Evolutionary conservation across 2,797 vertebrate genomes (phyloP), one percentile per base, ranked within the genome.

Genomic region (Mustela erminea): DNA sequence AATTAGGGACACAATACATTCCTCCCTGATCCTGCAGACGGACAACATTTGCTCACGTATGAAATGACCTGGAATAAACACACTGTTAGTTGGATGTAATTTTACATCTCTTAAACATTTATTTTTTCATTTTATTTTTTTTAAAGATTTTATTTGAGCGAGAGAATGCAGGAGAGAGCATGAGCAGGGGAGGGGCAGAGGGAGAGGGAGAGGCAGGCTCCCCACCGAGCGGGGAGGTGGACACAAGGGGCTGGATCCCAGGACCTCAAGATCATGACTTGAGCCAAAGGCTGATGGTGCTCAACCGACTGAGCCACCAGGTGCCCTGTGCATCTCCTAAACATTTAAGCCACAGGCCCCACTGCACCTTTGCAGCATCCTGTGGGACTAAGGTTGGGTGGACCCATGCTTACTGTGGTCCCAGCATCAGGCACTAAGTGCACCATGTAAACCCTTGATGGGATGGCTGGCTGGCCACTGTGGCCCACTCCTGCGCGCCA

Each of bases 351-450:
- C 54, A 13, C 15, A 52, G 15, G 3, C 56, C 15, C 5, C 1
- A 5, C 20, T 0, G 25, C 5, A 38, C 18, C 17, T 49, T 54
- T 2, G 0, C 43, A 27, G 43, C 70, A 9, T 21, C 27, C 43
- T 11, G 0, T 2, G n/a, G 56, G 66, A 32, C 29, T 3, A 2
- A 2, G n/a, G 35, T 23, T 10, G 11, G 23, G 1, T 7, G n/a
- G 41, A 52, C 18, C 41, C 21, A 35, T 29, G 11, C 25, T 46
- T 41, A 1, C 8, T 2, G 25, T 5, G 83, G 5, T 21, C 29
- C 32, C 1, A 2, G 35, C 1, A 1, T 77, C 43, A 46, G 60
- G 13, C 12, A 13, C 77, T 52, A 12, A 66, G 7, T 80, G 23
- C 6, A 20, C 27, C 17, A 0, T 62, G 35, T 35, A 43, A 13